Base-by-base conservation (phyloP, 2,888 invertebrate species). In the Ectropis crepuscularia region DNA sequence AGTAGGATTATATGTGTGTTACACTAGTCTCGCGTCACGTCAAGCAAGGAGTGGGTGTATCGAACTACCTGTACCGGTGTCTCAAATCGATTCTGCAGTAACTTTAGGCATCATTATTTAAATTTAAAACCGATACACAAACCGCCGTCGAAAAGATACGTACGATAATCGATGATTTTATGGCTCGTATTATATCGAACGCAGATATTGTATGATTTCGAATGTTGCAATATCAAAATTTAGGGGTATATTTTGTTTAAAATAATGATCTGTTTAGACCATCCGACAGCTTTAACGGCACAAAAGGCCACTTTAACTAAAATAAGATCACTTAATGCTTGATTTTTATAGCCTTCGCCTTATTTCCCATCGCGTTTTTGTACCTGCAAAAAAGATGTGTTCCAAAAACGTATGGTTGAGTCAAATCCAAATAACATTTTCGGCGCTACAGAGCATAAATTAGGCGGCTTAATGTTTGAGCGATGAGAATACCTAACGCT, bases 301-400 rank as follows among this genome's bases (percentile, higher is more conserved):
- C 73, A 77, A 78, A 77, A 74, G 71, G 72, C 63, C 72, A 78
- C 74, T 78, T 77, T 70, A 73, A 69, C 58, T 76, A 75, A 82
- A 81, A 80, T 81, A 81, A 82, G 75, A 76, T 73, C 82, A 76
- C 79, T 81, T 78, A 74, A 76, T 77, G 72, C 69, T 74, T 75
- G 77, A 79, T 81, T 80, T 79, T 80, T 79, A 80, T 79, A 73
- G 74, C 75, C 76, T 73, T 73, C 72, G 74, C 71, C 72, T 77
- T 78, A 77, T 76, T 75, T 81, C 76, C 74, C 77, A 77, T 79
- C 78, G 77, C 74, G 75, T 74, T 78, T 79, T 76, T 77, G 75
- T 83, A 83, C 80, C 81, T 80, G 83, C 79, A 75, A 77, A 81
- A 81, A 81, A 82, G 74, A 84, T 77, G 77, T 72, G 78, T 74